Conservation (phyloP, 2,113 vertebrate species). For the Drymodes brunneopygia region DNA sequence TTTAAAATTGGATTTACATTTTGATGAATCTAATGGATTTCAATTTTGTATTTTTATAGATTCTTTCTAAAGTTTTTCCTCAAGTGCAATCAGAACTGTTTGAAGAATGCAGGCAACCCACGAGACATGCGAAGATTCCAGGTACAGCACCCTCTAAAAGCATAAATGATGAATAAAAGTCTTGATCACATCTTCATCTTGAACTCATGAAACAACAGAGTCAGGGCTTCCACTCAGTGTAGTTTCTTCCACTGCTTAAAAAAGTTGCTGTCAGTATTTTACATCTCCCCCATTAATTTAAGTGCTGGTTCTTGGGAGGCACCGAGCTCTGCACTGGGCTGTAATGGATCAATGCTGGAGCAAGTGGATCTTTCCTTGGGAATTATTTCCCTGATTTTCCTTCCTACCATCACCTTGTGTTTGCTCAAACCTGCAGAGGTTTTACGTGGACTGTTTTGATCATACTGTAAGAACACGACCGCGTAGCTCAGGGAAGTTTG, state of each 20-base stretch:
- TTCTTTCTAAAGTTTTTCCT: conserved; percentile 99
- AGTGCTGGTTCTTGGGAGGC: neutral
- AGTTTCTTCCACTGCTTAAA: neutral
- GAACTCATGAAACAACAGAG: neutral
- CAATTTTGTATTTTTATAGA: conserved; percentile 83
- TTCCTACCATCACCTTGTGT: neutral
- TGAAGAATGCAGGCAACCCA: conserved; percentile 99
- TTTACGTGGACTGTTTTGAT: neutral
- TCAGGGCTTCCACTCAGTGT: neutral
- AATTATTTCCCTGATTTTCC: neutral
- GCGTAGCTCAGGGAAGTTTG: neutral
- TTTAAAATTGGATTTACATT: conserved; percentile 7
- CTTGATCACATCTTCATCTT: neutral
- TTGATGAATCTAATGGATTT: conserved; percentile 60
- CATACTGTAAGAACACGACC: fast-evolving
- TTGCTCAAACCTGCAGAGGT: neutral
- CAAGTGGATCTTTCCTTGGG: neutral
- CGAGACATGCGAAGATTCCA: conserved; percentile 99
- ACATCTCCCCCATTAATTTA: neutral
- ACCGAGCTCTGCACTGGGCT: neutral
- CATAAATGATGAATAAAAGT: neutral
- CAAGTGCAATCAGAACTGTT: conserved; percentile 99
- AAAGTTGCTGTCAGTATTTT: neutral
- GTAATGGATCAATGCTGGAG: neutral
- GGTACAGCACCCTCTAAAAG: conserved; percentile 72